These are phyloP conservation scores for Perizoma affinitatum DNA, from an alignment of 2,888 invertebrate genomes.

Conservation along the genomic window DNA sequence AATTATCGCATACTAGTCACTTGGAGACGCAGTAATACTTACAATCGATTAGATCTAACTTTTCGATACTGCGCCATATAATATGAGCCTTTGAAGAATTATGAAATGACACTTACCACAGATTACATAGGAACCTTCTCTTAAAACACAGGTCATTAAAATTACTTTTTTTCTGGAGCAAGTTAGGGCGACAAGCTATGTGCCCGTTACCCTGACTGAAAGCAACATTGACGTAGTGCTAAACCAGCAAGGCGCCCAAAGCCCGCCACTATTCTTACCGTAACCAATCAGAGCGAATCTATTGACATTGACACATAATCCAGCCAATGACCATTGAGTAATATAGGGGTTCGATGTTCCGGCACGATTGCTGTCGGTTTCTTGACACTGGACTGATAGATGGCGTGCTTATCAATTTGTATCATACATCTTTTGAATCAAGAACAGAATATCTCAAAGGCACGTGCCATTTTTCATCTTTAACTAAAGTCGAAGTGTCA, in stretches of 20 bases:
- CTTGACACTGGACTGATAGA: slow-evolving; percentile 20
- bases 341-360: slow-evolving; percentile 16
- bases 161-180: not conserved
- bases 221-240: slow-evolving; percentile 1
- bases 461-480: too few relatives aligned
- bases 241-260: slow-evolving; percentile 20
- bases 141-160: not conserved
- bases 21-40: too few relatives aligned
- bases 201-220: not conserved
- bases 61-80: too few relatives aligned
- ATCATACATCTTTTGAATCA: not conserved
- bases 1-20: too few relatives aligned
- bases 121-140: not conserved
- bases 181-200: not conserved
- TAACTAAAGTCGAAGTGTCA: too few relatives aligned
- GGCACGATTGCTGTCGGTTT: not conserved
- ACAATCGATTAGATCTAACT: too few relatives aligned
- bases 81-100: too few relatives aligned
- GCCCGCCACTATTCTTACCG: slow-evolving; percentile 6
- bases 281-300: slow-evolving; percentile 20
- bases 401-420: slow-evolving; percentile 6
- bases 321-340: slow-evolving; percentile 24
- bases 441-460: too few relatives aligned
- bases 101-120: too few relatives aligned
- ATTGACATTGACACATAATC: slow-evolving; percentile 30